Percentiles rank a stretch among this genome's conserved stretches.
Evolutionary conservation across 2,888 invertebrate genomes (phyloP).

Genomic region (Erannis defoliaria): DNA sequence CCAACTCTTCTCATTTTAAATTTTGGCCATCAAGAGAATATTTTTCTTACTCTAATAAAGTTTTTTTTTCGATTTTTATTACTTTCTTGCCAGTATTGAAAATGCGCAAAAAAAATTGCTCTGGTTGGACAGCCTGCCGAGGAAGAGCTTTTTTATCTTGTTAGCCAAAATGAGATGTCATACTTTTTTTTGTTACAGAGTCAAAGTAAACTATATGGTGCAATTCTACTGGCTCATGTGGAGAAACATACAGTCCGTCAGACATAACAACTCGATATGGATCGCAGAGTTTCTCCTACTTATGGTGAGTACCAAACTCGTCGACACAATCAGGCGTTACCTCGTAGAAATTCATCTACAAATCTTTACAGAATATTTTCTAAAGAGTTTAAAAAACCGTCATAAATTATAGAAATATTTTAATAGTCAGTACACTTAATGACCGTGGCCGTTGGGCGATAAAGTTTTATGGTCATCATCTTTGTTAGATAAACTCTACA

Average conservation of each 20-base stretch:
- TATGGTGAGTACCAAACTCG: slow-evolving; percentile 76
- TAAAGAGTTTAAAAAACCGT: neutral
- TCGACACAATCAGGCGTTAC: neutral
- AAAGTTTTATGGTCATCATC: slow-evolving; percentile 33
- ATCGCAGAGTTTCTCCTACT: slow-evolving; percentile 87
- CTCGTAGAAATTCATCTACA: neutral
- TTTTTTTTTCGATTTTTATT: too few relatives aligned
- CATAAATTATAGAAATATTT: slow-evolving; percentile 14
- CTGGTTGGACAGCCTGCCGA: too few relatives aligned
- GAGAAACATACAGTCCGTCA: slow-evolving; percentile 88
- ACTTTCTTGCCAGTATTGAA: too few relatives aligned
- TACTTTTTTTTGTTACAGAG: slow-evolving; percentile 64
- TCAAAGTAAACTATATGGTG: slow-evolving; percentile 86
- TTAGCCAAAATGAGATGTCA: neutral
- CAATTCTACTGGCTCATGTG: slow-evolving; percentile 91
- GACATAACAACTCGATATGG: slow-evolving; percentile 88
- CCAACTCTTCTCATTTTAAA: too few relatives aligned
- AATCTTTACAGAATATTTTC: neutral
- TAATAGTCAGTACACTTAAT: slow-evolving; percentile 25
- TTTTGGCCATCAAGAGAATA: too few relatives aligned
- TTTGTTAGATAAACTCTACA: slow-evolving; percentile 13
- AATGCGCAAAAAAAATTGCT: too few relatives aligned
- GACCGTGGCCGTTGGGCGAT: slow-evolving; percentile 30
- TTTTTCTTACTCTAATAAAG: too few relatives aligned
- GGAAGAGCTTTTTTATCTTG: too few relatives aligned